Evolutionary conservation across 2,113 vertebrate genomes (phyloP), one percentile per base, ranked within the genome.

Genomic region (Trematocara marginatum): DNA sequence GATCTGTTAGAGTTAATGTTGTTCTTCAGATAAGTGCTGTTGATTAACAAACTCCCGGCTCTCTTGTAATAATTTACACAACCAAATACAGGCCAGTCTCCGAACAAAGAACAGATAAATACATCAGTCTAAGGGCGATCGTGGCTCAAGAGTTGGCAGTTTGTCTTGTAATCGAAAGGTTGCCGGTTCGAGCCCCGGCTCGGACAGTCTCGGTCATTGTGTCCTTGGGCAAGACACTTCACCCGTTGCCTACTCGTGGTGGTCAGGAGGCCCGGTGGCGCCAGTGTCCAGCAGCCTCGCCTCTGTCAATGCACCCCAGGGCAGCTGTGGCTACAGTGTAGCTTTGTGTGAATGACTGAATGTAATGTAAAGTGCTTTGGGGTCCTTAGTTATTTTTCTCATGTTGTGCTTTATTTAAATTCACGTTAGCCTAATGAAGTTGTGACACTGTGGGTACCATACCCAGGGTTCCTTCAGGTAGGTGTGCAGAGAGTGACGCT

Each of bases 151-250:
- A 15, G 54, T 5, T 57, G 54, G 26, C 2, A 1, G 54, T 57
- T 57, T 0, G 12, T 0, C 54, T 57, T 57, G 26, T 29, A 8
- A 57, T 5, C 0, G 7, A 26, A 31, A 57, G 26, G 26, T 16
- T 57, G 54, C 0, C 3, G 2, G 3, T 57, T 57, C 1, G 26
- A 57, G 0, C 26, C 12, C 54, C 2, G 1, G 54, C 54, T 57
- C 0, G 2, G 3, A 5, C 54, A 15, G 26, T 29, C 1, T 57
- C 26, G 1, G 12, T 15, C 12, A 3, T 57, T 31, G 54, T 6
- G 31, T 34, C 6, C 31, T 34, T 34, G 31, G 31, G 31, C 31
- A 34, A 34, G 31, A 34, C 31, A 34, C 31, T 34, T 34, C 31
- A 34, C 31, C 31, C 31, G 31, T 34, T 34, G 31, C 31, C 31